Evolutionary conservation across 92 coral and sea anemone species (phyloP).

Genomic region (Parazoanthus swiftii): DNA sequence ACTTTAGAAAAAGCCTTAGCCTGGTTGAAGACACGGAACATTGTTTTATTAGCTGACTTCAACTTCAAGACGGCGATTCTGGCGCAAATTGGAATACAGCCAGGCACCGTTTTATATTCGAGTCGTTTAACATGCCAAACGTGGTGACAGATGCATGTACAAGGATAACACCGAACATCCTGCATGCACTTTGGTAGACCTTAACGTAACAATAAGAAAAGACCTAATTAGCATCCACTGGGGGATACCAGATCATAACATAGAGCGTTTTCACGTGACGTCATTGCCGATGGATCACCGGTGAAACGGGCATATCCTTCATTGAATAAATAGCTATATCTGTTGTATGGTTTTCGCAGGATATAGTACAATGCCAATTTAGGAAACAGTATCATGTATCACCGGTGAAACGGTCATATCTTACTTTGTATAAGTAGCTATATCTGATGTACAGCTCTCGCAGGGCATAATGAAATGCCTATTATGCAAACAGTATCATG

Average conservation of each 20-base stretch:
- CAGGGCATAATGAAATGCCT: no score
- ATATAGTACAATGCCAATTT: no score
- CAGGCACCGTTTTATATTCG: background rate
- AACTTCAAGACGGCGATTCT: background rate
- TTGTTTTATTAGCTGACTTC: background rate
- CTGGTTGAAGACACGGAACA: slow-evolving; percentile 36
- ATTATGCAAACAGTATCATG: no score
- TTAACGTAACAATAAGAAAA: background rate
- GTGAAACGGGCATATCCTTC: no score
- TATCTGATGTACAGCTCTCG: no score
- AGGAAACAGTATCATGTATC: no score
- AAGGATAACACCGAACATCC: background rate
- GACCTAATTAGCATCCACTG: slow-evolving; percentile 36
- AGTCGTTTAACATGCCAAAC: background rate
- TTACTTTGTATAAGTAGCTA: no score
- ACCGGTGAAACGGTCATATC: no score
- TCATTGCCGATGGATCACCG: no score
- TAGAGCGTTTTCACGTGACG: background rate
- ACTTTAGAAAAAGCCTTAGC: slow-evolving; percentile 47
- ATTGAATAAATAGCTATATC: no score
- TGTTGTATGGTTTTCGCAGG: no score
- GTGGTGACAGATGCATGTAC: background rate
- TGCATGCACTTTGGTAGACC: background rate
- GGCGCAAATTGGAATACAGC: background rate
- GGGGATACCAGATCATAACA: slow-evolving; percentile 35